Conservation (phyloP, 2,113 vertebrate genomes). For the Pelecanoides urinatrix region DNA sequence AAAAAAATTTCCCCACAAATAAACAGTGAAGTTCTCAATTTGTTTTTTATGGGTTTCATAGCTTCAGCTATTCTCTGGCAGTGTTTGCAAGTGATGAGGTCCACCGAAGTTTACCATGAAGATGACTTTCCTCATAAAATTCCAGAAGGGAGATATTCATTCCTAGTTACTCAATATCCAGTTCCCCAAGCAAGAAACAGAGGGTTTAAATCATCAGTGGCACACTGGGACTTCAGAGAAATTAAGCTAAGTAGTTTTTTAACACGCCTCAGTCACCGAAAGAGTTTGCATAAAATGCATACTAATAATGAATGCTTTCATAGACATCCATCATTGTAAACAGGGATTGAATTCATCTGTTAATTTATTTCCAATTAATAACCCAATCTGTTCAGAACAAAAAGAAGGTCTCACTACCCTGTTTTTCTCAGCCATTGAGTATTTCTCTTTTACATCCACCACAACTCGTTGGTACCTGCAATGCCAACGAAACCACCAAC, state of each 20-base stretch:
- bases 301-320: constrained; percentile 21
- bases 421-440: not conserved
- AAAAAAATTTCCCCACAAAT: not conserved
- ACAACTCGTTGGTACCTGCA: not conserved
- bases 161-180: not conserved
- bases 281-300: constrained; percentile 25
- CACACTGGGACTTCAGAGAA: not conserved
- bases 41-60: not conserved
- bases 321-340: constrained; percentile 18
- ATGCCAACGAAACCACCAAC: not conserved
- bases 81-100: not conserved
- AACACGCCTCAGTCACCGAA: not conserved
- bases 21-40: not conserved
- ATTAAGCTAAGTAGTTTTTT: constrained; percentile 16
- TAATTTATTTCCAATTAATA: not conserved
- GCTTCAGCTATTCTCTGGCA: not conserved
- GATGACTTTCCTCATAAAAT: not conserved
- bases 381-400: not conserved
- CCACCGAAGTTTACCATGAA: not conserved
- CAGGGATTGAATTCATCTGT: not conserved
- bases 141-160: not conserved
- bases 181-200: not conserved
- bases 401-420: not conserved
- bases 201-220: constrained; percentile 31
- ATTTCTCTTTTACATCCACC: not conserved